Conservation (phyloP, 2,113 vertebrate genomes). For the Panthera tigris region DNA sequence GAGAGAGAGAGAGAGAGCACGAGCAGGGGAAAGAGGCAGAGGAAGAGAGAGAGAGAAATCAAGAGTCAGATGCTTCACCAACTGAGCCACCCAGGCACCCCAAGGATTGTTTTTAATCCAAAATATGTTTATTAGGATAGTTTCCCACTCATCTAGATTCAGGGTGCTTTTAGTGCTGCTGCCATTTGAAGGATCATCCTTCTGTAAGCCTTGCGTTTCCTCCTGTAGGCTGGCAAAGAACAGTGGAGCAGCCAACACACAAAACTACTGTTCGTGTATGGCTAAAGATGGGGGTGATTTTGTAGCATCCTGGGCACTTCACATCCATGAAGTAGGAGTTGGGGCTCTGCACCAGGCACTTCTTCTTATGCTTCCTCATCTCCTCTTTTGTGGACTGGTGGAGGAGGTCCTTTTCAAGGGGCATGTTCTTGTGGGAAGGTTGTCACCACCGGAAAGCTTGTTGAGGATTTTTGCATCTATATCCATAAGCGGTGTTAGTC, state of each 20-base stretch:
- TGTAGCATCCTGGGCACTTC: not conserved
- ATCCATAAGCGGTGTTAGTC: not conserved
- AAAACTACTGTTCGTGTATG: not conserved
- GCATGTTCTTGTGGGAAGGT: not conserved
- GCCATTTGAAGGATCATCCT: not conserved
- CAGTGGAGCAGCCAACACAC: not conserved
- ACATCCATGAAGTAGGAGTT: not conserved
- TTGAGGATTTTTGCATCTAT: not conserved
- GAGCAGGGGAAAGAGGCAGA: too few species aligned
- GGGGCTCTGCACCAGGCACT: not conserved
- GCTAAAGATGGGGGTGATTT: not conserved
- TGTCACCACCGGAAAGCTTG: not conserved
- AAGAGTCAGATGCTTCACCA: too few species aligned
- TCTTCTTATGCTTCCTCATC: not conserved
- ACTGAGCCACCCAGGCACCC: too few species aligned
- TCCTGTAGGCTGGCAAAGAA: not conserved
- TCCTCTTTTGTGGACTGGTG: not conserved
- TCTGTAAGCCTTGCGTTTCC: not conserved
- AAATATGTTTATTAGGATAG: not conserved
- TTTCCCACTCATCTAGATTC: not conserved
- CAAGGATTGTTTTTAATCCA: not conserved
- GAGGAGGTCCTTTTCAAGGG: not conserved
- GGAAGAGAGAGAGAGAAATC: too few species aligned
- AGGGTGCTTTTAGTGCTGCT: not conserved
- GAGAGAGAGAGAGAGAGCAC: too few species aligned